These are phyloP conservation scores for Masnerella sp. DNA, from an alignment of 2,888 invertebrate species.

Conservation along the genomic window DNA sequence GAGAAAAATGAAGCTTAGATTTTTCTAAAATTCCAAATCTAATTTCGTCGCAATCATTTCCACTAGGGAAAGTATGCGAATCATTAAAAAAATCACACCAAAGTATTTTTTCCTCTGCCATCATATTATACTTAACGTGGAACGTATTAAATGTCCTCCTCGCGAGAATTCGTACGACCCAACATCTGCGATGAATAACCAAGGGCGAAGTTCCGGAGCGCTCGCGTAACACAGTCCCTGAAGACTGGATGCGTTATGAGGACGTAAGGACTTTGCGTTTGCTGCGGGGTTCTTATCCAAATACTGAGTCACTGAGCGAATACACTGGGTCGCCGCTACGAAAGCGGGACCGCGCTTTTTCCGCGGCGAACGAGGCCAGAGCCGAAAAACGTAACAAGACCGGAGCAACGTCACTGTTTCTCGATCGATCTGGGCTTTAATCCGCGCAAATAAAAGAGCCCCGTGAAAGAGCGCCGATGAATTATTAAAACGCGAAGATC, in stretches of 20 bases:
- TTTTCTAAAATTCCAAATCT: too few relatives aligned
- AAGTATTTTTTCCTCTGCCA: conserved; percentile 22
- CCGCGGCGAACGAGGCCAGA: neutral
- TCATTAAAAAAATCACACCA: too few relatives aligned
- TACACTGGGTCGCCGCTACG: conserved; percentile 59
- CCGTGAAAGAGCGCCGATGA: conserved; percentile 32
- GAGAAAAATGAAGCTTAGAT: too few relatives aligned
- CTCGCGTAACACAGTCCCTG: conserved; percentile 50
- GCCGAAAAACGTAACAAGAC: neutral
- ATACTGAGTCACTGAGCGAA: conserved; percentile 76
- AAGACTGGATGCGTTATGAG: conserved; percentile 58
- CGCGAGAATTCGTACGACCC: conserved; percentile 29
- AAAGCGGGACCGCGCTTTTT: conserved; percentile 25
- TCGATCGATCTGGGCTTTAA: conserved; percentile 36
- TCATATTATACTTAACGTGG: conserved; percentile 39
- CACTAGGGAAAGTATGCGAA: too few relatives aligned
- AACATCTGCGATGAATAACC: conserved; percentile 43
- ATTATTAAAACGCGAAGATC: conserved; percentile 47
- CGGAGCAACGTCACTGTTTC: conserved; percentile 9
- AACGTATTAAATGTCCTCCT: conserved; percentile 39
- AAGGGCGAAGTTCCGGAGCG: conserved; percentile 43
- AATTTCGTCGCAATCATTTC: too few relatives aligned
- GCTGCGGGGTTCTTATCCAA: conserved; percentile 70
- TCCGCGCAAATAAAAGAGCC: conserved; percentile 35
- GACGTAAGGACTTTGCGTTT: conserved; percentile 57